Base-by-base conservation (phyloP, 2,888 invertebrate genomes). In the Phaedon cochleariae region DNA sequence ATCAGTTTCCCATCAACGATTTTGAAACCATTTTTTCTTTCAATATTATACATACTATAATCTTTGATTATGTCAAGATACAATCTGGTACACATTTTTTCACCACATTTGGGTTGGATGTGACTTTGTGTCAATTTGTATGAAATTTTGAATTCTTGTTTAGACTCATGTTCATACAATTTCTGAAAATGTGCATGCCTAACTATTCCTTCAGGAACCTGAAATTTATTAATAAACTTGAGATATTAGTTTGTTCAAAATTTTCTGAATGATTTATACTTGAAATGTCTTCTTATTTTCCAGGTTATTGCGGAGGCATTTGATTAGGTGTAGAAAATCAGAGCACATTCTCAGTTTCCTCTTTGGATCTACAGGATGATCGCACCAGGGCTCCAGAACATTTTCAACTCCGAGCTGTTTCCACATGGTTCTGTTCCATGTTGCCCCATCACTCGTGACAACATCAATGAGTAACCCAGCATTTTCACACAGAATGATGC, bases 371-470 rank as follows among this genome's bases (percentile, higher is more conserved):
- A 26, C 6, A 6, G 6, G 26, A 6, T 26, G 26, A 26, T 5
- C 6, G 26, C 4, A 6, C 6, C 6, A 26, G 3, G 26, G 26
- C 3, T 6, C 21, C 9, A n/a, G n/a, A n/a, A n/a, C n/a, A n/a
- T n/a, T n/a, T n/a, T n/a, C n/a, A n/a, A n/a, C n/a, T n/a, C 5
- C 55, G 52, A 66, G 64, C 17, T 61, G 41, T 5, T 61, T 51
- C 70, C 70, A 70, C 64, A 70, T 68, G 7, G 41, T 51, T 7
- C 66, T 15, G 34, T 68, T 70, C 54, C 66, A 69, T n/a, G 62
- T 37, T 15, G 65, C 69, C 9, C 67, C 69, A 59, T 71, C 67
- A 20, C 55, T 60, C 29, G 62, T 55, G 9, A 69, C 55, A 6
- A 59, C 64, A 58, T 68, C 61, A 15, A 45, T 65, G 21, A 26